Evolutionary conservation across 2,888 invertebrate genomes (phyloP).

Genomic region (Drosophila mayaguana): DNA sequence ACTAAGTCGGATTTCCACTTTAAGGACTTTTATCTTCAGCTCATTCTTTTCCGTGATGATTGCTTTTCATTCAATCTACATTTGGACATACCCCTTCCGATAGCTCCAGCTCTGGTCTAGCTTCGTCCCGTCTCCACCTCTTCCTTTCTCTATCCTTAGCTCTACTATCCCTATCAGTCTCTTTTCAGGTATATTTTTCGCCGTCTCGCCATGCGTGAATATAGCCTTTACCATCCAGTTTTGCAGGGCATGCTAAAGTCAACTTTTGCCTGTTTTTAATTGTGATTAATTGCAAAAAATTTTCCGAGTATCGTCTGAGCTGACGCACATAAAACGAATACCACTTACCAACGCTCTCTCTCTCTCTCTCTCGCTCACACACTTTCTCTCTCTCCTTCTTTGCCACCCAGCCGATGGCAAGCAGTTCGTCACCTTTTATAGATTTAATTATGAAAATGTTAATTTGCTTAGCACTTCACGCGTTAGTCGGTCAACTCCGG

Average conservation of each 20-base stretch:
- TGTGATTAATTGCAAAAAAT: slow-evolving; percentile 61
- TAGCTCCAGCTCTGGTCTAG: background rate
- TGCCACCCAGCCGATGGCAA: background rate
- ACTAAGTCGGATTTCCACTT: no score
- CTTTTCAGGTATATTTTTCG: background rate
- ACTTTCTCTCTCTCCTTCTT: background rate
- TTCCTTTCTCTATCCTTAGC: no score
- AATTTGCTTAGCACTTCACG: slow-evolving; percentile 75
- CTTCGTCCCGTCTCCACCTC: background rate
- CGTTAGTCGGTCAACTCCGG: slow-evolving; percentile 35
- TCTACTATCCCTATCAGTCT: background rate
- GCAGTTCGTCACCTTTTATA: slow-evolving; percentile 49
- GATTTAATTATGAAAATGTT: slow-evolving; percentile 77
- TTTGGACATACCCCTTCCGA: background rate
- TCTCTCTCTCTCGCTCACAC: background rate
- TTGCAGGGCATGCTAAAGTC: background rate
- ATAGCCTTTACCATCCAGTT: background rate
- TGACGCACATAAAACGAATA: slow-evolving; percentile 4
- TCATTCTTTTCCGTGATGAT: no score
- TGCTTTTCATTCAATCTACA: no score
- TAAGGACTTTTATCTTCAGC: no score
- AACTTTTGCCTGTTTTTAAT: slow-evolving; percentile 54
- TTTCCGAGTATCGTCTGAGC: slow-evolving; percentile 19
- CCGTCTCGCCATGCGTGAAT: background rate
- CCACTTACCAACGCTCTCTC: background rate